These are phyloP conservation scores for Tachyglossus aculeatus DNA, from an alignment of 2,797 vertebrate genomes.

Conservation along the genomic window DNA sequence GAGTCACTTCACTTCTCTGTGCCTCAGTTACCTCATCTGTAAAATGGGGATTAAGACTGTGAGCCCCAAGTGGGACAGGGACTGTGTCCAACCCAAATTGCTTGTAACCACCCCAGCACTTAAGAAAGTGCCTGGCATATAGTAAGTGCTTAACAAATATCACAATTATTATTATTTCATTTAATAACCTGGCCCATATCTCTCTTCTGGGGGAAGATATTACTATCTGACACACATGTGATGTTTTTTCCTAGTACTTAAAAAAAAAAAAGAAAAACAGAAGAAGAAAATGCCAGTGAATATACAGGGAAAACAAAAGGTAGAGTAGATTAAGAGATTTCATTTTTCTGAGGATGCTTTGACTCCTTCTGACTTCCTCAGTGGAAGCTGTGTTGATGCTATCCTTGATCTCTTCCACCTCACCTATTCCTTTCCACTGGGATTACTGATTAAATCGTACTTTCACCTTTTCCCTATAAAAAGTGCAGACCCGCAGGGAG, in stretches of 20 bases:
- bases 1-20: too few species aligned
- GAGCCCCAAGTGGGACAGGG: too few species aligned
- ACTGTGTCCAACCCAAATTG: too few species aligned
- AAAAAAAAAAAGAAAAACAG: not conserved
- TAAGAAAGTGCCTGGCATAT: too few species aligned
- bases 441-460: not conserved
- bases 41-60: too few species aligned
- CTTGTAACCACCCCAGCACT: too few species aligned
- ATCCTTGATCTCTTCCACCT: not conserved
- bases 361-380: not conserved
- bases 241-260: conserved; percentile 16
- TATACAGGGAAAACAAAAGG: too few species aligned
- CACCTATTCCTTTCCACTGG: not conserved
- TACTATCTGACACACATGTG: conserved; percentile 41
- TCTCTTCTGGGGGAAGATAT: conserved; percentile 33
- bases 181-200: conserved; percentile 38
- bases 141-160: too few species aligned
- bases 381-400: not conserved
- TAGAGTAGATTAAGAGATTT: not conserved
- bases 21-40: too few species aligned
- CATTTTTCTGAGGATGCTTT: not conserved
- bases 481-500: not conserved
- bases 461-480: not conserved
- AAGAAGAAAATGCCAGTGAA: not conserved
- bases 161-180: too few species aligned